These are phyloP conservation scores for Nycticorax nycticorax DNA, from an alignment of 2,113 vertebrate genomes.

Conservation along the genomic window DNA sequence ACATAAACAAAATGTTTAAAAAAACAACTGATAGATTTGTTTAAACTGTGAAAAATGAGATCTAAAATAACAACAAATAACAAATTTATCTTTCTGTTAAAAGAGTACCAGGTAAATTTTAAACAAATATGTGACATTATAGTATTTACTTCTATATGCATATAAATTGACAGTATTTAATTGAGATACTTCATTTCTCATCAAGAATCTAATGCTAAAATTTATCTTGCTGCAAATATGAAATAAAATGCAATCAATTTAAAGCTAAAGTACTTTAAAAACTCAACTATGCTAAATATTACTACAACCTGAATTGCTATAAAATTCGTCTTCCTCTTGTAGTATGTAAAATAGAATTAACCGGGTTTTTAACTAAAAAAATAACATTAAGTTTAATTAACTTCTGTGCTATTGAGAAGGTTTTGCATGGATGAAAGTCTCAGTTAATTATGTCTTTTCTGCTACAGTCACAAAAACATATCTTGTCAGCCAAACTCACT, in stretches of 20 bases:
- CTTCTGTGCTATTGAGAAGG: background rate
- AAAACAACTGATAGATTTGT: background rate
- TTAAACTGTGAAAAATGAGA: background rate
- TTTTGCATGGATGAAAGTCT: background rate
- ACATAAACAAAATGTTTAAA: slow-evolving; percentile 5
- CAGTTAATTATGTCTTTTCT: background rate
- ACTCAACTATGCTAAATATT: background rate
- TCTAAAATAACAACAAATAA: background rate
- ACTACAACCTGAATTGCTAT: background rate
- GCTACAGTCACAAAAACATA: background rate
- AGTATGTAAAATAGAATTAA: background rate
- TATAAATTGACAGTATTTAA: background rate
- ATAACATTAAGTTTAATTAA: background rate
- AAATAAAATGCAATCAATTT: background rate
- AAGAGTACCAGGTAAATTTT: background rate
- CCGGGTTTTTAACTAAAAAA: background rate
- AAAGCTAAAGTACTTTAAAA: background rate
- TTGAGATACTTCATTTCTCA: background rate
- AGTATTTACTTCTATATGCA: background rate
- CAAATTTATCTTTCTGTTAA: background rate
- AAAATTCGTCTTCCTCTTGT: background rate
- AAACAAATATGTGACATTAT: background rate
- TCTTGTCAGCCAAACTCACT: slow-evolving; percentile 76
- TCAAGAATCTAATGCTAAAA: background rate
- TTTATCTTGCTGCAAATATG: background rate